Conservation (phyloP, 2,888 invertebrate species). For the Neuroscelio doddi region DNA sequence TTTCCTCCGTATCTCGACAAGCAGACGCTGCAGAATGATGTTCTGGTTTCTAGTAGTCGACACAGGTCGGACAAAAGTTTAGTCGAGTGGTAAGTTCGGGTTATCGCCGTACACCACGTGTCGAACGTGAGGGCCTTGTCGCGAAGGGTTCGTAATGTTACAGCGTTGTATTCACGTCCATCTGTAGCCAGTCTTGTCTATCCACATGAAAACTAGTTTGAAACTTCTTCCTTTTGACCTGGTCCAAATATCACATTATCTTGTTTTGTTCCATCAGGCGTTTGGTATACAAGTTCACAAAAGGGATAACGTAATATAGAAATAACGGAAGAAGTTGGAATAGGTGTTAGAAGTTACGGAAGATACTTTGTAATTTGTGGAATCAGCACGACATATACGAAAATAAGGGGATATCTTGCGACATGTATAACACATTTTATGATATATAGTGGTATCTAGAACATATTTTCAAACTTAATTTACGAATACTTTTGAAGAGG, state of each 20-base stretch:
- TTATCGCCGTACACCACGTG: slow-evolving; percentile 5
- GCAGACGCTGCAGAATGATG: slow-evolving; percentile 8
- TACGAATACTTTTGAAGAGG: too few relatives aligned
- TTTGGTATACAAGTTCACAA: background rate
- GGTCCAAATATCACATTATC: slow-evolving; percentile 25
- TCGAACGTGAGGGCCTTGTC: slow-evolving; percentile 3
- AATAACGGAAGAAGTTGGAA: too few relatives aligned
- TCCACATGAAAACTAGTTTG: slow-evolving; percentile 31
- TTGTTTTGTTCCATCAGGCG: slow-evolving; percentile 23
- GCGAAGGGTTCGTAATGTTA: slow-evolving; percentile 7
- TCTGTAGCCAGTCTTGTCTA: background rate
- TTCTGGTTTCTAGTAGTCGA: slow-evolving; percentile 8
- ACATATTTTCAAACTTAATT: too few relatives aligned
- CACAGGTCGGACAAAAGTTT: slow-evolving; percentile 11
- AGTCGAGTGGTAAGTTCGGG: slow-evolving; percentile 9
- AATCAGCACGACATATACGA: too few relatives aligned
- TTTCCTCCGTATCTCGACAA: slow-evolving; percentile 14
- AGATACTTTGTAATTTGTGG: too few relatives aligned
- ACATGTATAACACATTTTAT: too few relatives aligned
- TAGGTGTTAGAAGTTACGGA: too few relatives aligned
- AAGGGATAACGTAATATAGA: too few relatives aligned
- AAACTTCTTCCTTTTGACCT: slow-evolving; percentile 35
- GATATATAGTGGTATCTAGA: too few relatives aligned
- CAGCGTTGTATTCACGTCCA: slow-evolving; percentile 1
- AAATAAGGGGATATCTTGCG: too few relatives aligned